Evolutionary conservation across 1,140 invertebrate genomes (phyloP), one percentile per base, ranked within the genome.

Genomic region (Nephotettix cincticeps): DNA sequence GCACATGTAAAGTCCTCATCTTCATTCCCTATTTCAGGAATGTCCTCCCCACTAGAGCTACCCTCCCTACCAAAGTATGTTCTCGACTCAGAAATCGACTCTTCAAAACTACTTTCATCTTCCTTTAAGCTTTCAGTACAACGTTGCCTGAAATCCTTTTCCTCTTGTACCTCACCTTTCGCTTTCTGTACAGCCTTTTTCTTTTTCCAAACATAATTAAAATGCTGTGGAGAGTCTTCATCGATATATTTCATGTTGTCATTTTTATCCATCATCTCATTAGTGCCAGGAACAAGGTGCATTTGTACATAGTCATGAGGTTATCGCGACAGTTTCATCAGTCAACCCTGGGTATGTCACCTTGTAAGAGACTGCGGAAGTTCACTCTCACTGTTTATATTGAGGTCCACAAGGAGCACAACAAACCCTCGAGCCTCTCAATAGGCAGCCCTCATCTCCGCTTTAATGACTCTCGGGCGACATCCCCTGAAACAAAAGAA

Each of bases 181-280:
- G 29, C 56, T 30, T 63, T 70, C 23, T 65, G 58, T 11, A 65
- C 43, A 17, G 69, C 69, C 29, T 70, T 70, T 30, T 70, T 70
- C 28, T 70, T 70, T 47, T 70, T 70, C 69, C 69, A 70, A 64
- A 70, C 69, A 47, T 70, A 70, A 2, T 51, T 29, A 27, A 25
- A 30, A 2, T 36, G 17, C 4, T 47, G 21, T 23, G 69, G 30
- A 0, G 69, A 70, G 1, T 63, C 58, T 32, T 70, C 56, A 47
- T 70, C 69, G 28, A 61, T 65, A 43, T 32, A 70, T 47, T 63
- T 30, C 14, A 70, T 3, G 9, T 30, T 43, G 30, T 67, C 64
- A 67, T 19, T 27, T 30, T 32, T 29, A 43, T 67, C 64, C 64
- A 67, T 67, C 21, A 21, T 51, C 4, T 51, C 14, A 51, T 17